Base-by-base conservation (phyloP, 2,888 invertebrate genomes). In the Pammene aurita region DNA sequence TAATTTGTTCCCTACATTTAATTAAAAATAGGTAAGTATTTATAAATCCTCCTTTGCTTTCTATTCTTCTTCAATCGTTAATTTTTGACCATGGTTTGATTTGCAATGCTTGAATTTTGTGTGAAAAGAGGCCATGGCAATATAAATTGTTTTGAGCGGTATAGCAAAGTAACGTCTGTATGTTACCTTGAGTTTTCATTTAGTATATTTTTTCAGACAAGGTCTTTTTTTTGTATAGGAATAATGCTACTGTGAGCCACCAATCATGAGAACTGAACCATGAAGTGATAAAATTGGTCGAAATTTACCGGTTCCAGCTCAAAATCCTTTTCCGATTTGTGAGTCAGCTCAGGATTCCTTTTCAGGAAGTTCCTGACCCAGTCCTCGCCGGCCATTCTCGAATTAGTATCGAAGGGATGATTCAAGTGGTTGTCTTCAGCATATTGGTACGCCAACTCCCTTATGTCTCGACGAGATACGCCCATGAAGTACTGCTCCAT, bases 281-380 rank as follows among this genome's bases (percentile, higher is more conserved):
- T 92, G 72, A 92, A 92, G 77, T 92, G 92, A 72, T 92, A 92
- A 78, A 92, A 92, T 80, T 92, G 92, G 75, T 92, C 92, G 69
- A 92, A 92, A 80, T 92, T 92, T 56, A 92, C 92, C 70, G 92
- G 91, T 73, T 90, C 91, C 75, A 90, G 74, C 50, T 88, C 89
- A 50, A 78, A 81, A 38, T 92, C 91, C 72, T 82, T 85, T 46
- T 88, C 88, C 7, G 90, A 80, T 73, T 81, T 88, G 65, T 90
- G 86, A 42, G 89, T 77, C 41, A 92, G 80, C 73, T 92, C 92
- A 0, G 92, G 90, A 72, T 93, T 90, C 68, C 93, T 79, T 71
- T 92, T 93, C 26, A 93, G 78, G 78, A 93, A 93, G 73, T 92
- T 92, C 74, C 90, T 85, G 16, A 93, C 89, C 93, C 93, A 93